These are phyloP conservation scores for Cinclus mexicanus DNA, from an alignment of 2,113 vertebrate species.

Conservation along the genomic window DNA sequence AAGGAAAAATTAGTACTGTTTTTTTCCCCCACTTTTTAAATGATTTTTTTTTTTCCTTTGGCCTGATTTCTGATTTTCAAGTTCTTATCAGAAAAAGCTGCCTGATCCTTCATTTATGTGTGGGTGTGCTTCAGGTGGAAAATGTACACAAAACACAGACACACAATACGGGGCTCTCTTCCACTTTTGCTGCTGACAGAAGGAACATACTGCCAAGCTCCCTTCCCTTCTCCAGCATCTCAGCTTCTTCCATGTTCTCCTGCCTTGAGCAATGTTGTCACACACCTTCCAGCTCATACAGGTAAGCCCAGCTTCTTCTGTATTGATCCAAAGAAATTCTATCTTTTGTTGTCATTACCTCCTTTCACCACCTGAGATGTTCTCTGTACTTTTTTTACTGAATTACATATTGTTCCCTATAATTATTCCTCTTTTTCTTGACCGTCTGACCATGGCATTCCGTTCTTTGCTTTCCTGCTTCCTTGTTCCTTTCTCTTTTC, in stretches of 20 bases:
- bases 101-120: not conserved
- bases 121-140: not conserved
- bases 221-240: not conserved
- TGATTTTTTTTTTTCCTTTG: not conserved
- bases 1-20: not conserved
- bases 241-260: not conserved
- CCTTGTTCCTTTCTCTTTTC: not conserved
- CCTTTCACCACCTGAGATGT: not conserved
- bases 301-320: not conserved
- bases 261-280: not conserved
- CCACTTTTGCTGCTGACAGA: not conserved
- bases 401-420: not conserved
- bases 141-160: conserved; percentile 35
- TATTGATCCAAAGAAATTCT: not conserved
- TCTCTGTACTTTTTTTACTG: not conserved
- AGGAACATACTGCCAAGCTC: not conserved
- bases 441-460: not conserved
- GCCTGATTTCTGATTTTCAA: conserved; percentile 10
- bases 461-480: not conserved
- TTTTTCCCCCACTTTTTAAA: not conserved
- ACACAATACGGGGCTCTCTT: not conserved
- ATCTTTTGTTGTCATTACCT: not conserved
- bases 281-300: not conserved
- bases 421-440: not conserved
- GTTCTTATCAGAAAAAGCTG: conserved; percentile 8